A percentile compares a stretch with the other conserved stretches of the same genome.
Evolutionary conservation across 1,140 invertebrate genomes (phyloP).

Genomic region (Apis dorsata): DNA sequence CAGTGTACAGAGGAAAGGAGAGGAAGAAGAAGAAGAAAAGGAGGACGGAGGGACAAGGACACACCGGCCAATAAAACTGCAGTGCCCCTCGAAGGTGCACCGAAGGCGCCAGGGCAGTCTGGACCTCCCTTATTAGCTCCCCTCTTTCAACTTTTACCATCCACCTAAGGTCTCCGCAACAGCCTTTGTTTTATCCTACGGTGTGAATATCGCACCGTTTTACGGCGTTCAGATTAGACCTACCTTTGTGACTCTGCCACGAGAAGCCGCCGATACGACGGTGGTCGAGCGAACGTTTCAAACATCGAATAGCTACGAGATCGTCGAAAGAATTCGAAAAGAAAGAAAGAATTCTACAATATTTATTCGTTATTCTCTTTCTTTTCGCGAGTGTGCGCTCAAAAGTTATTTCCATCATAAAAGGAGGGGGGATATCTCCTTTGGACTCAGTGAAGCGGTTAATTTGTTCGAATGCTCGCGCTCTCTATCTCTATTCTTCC

Average conservation of each 20-base stretch:
- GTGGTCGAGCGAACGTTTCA: background rate
- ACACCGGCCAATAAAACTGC: conserved; percentile 68
- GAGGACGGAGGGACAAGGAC: conserved; percentile 58
- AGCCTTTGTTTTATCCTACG: conserved; percentile 74
- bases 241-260: conserved; percentile 64
- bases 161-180: conserved; percentile 57
- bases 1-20: conserved; percentile 28
- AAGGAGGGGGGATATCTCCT: no score
- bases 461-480: no score
- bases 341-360: no score
- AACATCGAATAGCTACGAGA: background rate
- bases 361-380: no score
- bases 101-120: conserved; percentile 70
- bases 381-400: no score
- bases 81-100: conserved; percentile 59
- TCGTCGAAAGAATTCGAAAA: no score
- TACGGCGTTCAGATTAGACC: conserved; percentile 71
- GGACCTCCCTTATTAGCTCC: conserved; percentile 69
- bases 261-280: conserved; percentile 14
- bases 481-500: no score
- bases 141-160: conserved; percentile 50
- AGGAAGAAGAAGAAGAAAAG: conserved; percentile 9
- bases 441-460: no score
- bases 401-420: no score
- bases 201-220: conserved; percentile 76